Base-by-base conservation (phyloP, 2,888 invertebrate genomes). In the Parochlus steinenii region DNA sequence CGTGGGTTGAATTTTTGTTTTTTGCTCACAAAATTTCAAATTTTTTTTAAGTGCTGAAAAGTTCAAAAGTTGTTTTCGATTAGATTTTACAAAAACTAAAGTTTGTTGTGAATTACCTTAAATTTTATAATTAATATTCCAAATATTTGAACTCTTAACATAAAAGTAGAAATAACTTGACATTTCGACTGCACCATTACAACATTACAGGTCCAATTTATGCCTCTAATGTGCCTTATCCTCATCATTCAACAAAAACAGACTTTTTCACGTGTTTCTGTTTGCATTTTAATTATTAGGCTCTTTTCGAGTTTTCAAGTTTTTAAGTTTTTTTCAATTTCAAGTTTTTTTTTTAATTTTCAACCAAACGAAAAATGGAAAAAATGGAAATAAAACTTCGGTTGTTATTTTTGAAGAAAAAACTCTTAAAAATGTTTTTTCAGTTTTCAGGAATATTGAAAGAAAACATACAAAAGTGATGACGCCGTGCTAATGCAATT, bases 401-500 rank as follows among this genome's bases (percentile, higher is more conserved):
- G n/a, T n/a, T n/a, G n/a, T n/a, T n/a, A n/a, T n/a, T n/a, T n/a
- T n/a, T n/a, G n/a, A n/a, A n/a, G n/a, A n/a, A n/a, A n/a, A n/a
- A n/a, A n/a, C n/a, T n/a, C n/a, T n/a, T n/a, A n/a, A n/a, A n/a
- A n/a, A n/a, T n/a, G n/a, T n/a, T n/a, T n/a, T n/a, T n/a, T n/a
- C n/a, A n/a, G n/a, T n/a, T n/a, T n/a, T n/a, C n/a, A n/a, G n/a
- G n/a, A n/a, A n/a, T n/a, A n/a, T n/a, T n/a, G n/a, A n/a, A n/a
- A 22, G 6, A 22, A 7, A 22, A 22, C 8, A 22, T 7, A 7
- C 22, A 12, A 26, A 14, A 11, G 16, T 6, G 36, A 23, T 30
- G 36, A 30, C 36, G 36, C 36, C 29, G 36, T 36, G 36, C 36
- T 36, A 36, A 36, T 36, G 30, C 36, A 36, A 36, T 36, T 36